Evolutionary conservation across 1,140 invertebrate species (phyloP).

Genomic region (Aphis craccivora): DNA sequence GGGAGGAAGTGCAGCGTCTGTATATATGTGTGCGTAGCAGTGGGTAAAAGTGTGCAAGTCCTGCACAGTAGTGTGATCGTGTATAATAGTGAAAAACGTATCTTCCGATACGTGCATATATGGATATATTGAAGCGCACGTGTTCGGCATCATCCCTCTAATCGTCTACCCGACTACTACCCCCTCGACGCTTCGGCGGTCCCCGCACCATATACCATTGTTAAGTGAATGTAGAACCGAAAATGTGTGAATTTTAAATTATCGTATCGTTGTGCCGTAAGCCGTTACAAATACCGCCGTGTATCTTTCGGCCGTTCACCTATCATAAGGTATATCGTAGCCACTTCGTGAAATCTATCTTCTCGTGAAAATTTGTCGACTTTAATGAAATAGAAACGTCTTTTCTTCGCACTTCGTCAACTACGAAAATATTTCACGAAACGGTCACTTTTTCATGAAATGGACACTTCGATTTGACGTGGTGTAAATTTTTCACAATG

Average conservation of each 20-base stretch:
- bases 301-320: background rate
- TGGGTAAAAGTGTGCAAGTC: background rate
- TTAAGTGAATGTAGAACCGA: slow-evolving; percentile 22
- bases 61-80: background rate
- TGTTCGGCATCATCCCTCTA: background rate
- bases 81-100: background rate
- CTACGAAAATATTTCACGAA: background rate
- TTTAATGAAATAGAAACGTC: background rate
- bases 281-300: no score
- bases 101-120: background rate
- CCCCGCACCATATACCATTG: background rate
- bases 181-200: no score
- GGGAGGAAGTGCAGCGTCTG: background rate
- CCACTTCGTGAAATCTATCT: background rate
- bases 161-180: background rate
- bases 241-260: background rate
- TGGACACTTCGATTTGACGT: background rate
- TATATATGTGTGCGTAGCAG: background rate
- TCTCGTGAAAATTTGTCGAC: background rate
- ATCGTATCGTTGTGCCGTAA: no score
- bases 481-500: background rate
- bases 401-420: background rate
- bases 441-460: background rate
- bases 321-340: background rate
- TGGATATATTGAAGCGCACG: background rate